phyloP scores from a whole-genome alignment of 2,888 invertebrate genomes.

The Tineola bisselliella region DNA sequence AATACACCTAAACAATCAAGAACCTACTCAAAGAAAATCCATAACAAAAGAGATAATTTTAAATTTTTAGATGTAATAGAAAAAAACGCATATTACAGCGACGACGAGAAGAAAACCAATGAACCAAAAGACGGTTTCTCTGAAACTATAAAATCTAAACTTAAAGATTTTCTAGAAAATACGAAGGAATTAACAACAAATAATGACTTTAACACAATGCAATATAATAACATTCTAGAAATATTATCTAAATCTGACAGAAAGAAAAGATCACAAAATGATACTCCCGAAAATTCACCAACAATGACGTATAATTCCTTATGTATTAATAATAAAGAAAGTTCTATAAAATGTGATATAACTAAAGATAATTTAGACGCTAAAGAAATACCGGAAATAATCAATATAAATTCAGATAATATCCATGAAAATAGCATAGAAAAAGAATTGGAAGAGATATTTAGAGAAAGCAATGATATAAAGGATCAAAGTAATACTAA shows the following conservation, averaged over 20 bases:
- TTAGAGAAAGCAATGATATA: no score
- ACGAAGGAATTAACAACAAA: constrained; percentile 19
- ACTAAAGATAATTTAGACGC: no score
- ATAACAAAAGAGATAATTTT: constrained; percentile 30
- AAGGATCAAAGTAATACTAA: no score
- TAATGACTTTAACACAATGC: constrained; percentile 19
- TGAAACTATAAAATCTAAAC: constrained; percentile 35
- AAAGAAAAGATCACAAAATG: neutral
- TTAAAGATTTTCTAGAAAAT: constrained; percentile 36
- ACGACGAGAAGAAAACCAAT: constrained; percentile 23
- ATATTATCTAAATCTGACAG: neutral
- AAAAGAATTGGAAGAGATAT: no score
- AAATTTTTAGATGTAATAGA: constrained; percentile 39
- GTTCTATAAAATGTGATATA: no score
- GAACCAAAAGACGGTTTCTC: constrained; percentile 32
- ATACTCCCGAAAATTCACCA: neutral
- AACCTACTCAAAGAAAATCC: constrained; percentile 14
- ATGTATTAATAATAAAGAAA: no score
- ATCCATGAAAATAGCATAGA: no score
- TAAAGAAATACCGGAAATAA: no score
- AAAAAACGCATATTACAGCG: constrained; percentile 26
- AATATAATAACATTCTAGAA: constrained; percentile 19
- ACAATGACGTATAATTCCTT: no score
- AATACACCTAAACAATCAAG: constrained; percentile 11
- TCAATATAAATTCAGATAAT: no score